These are phyloP conservation scores for Neoarius graeffei DNA, from an alignment of 2,113 vertebrate species.

Conservation along the genomic window DNA sequence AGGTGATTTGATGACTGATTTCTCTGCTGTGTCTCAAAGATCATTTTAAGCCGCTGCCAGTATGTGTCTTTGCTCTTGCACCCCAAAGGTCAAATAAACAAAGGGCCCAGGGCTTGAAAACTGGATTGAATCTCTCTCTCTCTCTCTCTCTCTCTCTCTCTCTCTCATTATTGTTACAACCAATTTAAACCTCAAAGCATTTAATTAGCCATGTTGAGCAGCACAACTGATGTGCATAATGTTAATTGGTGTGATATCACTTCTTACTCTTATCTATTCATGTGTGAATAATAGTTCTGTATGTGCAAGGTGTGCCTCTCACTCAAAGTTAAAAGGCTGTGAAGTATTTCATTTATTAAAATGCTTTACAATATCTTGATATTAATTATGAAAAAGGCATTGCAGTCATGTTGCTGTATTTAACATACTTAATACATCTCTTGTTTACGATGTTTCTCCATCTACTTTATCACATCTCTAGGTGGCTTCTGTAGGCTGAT, in stretches of 20 bases:
- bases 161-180: slow-evolving; percentile 53
- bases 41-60: slow-evolving; percentile 6
- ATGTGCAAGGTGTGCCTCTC: slow-evolving; percentile 38
- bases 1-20: neutral
- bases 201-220: slow-evolving; percentile 56
- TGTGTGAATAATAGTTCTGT: slow-evolving; percentile 44
- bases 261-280: slow-evolving; percentile 45
- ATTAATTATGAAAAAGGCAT: slow-evolving; percentile 4
- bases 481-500: neutral
- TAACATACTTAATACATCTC: neutral
- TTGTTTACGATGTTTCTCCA: neutral
- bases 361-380: slow-evolving; percentile 1
- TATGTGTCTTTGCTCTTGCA: neutral
- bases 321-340: slow-evolving; percentile 34
- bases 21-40: neutral
- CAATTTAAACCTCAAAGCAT: slow-evolving; percentile 48
- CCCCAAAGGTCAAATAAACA: slow-evolving; percentile 11
- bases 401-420: neutral
- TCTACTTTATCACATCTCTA: neutral
- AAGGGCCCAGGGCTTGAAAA: neutral
- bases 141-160: slow-evolving; percentile 13
- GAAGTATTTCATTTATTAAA: slow-evolving; percentile 30
- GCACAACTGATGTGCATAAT: slow-evolving; percentile 53
- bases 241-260: slow-evolving; percentile 58
- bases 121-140: neutral